A percentile compares a stretch with the other conserved stretches of the same genome.
Evolutionary conservation across 1,140 invertebrate species (phyloP).

Genomic region (Lordiphosa clarofinis): DNA sequence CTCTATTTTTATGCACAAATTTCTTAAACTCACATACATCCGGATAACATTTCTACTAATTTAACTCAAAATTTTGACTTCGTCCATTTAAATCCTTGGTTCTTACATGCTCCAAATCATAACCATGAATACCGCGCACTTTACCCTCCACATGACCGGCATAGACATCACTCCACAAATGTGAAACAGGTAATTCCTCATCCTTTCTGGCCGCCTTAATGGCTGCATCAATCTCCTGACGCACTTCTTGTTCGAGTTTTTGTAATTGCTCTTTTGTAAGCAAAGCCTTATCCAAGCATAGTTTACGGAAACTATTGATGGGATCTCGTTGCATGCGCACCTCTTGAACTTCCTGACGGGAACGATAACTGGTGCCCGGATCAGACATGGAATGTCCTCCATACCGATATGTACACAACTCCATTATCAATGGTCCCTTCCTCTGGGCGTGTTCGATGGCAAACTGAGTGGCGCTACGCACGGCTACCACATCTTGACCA

Average conservation of each 20-base stretch:
- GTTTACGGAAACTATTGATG: constrained; percentile 89
- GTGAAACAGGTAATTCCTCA: constrained; percentile 88
- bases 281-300: constrained; percentile 81
- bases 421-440: constrained; percentile 93
- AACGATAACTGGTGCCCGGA: constrained; percentile 88
- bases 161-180: constrained; percentile 94
- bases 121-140: constrained; percentile 30
- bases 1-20: too few relatives aligned
- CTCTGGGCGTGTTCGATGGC: constrained; percentile 86
- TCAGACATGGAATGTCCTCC: constrained; percentile 90
- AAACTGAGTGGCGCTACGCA: constrained; percentile 91
- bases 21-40: too few relatives aligned
- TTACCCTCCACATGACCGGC: constrained; percentile 58
- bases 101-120: constrained; percentile 29
- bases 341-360: constrained; percentile 93
- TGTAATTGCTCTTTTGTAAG: constrained; percentile 82
- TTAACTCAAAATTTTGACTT: not conserved
- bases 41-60: too few relatives aligned
- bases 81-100: not conserved
- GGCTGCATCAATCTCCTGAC: constrained; percentile 87
- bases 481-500: constrained; percentile 94
- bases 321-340: constrained; percentile 92
- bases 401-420: constrained; percentile 89
- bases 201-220: constrained; percentile 86
- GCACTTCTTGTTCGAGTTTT: constrained; percentile 82